Evolutionary conservation across 2,888 invertebrate species (phyloP).

Genomic region (Pediacus dermestoides): DNA sequence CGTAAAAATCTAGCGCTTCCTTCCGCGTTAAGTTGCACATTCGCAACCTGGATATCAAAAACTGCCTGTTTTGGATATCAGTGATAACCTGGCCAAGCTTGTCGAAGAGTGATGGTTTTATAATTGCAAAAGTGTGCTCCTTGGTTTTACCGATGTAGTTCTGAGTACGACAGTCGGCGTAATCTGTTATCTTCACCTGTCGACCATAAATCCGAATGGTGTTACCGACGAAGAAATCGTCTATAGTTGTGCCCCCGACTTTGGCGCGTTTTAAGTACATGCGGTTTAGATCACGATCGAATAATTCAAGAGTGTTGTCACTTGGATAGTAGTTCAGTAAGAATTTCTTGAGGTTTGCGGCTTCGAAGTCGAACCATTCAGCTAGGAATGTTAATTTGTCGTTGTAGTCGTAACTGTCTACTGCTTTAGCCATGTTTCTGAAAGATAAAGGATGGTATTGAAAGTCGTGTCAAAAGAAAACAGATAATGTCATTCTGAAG

Average conservation of each 20-base stretch:
- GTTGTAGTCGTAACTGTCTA: constrained; percentile 51
- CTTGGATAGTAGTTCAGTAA: constrained; percentile 71
- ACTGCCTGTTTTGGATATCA: constrained; percentile 58
- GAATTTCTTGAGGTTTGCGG: constrained; percentile 70
- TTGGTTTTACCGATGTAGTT: constrained; percentile 60
- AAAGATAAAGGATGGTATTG: no score
- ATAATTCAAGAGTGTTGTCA: constrained; percentile 77
- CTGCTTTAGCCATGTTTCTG: constrained; percentile 34
- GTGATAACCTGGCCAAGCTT: constrained; percentile 73
- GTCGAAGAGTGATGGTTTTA: constrained; percentile 70
- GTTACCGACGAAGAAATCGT: constrained; percentile 71
- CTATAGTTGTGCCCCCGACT: constrained; percentile 61
- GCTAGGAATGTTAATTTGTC: constrained; percentile 64
- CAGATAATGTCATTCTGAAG: no score
- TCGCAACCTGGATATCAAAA: constrained; percentile 55
- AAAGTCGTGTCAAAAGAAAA: no score
- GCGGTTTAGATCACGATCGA: constrained; percentile 41
- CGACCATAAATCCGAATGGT: constrained; percentile 67
- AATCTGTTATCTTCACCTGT: constrained; percentile 68
- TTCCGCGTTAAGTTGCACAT: constrained; percentile 66
- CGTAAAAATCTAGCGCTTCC: constrained; percentile 63
- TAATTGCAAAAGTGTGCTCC: constrained; percentile 70
- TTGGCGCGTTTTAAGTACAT: constrained; percentile 60
- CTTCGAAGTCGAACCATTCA: constrained; percentile 85
- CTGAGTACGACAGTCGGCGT: constrained; percentile 67